These are phyloP conservation scores for Ichneumoninae sp. DNA, from an alignment of 2,888 invertebrate species.

Conservation along the genomic window DNA sequence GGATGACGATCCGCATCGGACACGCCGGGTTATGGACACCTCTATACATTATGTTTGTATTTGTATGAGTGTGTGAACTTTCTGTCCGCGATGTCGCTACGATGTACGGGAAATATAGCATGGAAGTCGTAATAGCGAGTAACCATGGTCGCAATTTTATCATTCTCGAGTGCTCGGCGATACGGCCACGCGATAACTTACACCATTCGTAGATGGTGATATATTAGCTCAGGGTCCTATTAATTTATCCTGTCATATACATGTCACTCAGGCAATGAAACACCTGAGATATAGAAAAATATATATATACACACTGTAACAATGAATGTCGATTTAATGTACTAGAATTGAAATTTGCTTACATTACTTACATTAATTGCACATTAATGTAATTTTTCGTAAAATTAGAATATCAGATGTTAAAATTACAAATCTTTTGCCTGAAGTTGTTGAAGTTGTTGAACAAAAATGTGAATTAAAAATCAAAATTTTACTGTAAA, in stretches of 20 bases:
- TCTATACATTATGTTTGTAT: constrained; percentile 27
- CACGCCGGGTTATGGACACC: constrained; percentile 10
- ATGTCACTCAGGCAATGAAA: constrained; percentile 18
- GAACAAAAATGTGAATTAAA: no score
- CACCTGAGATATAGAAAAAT: background rate
- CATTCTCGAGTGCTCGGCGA: constrained; percentile 44
- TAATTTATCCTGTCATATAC: constrained; percentile 28
- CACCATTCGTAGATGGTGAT: constrained; percentile 44
- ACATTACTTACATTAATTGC: no score
- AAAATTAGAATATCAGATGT: no score
- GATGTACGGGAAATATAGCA: constrained; percentile 29
- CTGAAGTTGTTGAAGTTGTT: no score
- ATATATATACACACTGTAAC: background rate
- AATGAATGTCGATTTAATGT: background rate
- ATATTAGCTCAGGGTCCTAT: constrained; percentile 52
- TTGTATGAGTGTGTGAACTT: constrained; percentile 28
- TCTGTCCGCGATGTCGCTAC: constrained; percentile 41
- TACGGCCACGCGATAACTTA: constrained; percentile 24
- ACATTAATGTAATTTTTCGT: no score
- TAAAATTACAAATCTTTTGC: no score
- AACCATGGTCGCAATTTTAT: constrained; percentile 56
- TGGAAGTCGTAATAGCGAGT: constrained; percentile 46
- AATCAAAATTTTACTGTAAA: no score
- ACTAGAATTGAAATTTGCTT: no score
- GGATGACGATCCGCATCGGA: constrained; percentile 64